phyloP scores from a whole-genome alignment of 2,888 invertebrate species.

The Pachydiplax longipennis region DNA sequence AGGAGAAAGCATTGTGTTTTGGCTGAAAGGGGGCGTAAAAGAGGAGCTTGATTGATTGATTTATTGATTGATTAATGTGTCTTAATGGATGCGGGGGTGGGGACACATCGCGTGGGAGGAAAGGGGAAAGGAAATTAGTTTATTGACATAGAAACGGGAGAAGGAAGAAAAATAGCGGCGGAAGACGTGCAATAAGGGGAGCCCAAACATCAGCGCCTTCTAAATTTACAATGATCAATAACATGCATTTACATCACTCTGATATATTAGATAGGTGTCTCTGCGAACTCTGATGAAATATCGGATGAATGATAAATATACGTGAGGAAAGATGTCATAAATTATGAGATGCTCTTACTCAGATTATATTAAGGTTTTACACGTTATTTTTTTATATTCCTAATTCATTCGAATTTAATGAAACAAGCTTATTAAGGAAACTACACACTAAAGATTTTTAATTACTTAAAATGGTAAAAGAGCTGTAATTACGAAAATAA shows the following conservation, averaged over 20 bases:
- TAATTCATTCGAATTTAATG: too few relatives aligned
- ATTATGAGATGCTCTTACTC: too few relatives aligned
- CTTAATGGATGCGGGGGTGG: conserved; percentile 36
- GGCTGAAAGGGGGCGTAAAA: background rate
- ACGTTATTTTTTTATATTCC: too few relatives aligned
- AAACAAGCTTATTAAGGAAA: too few relatives aligned
- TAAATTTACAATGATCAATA: too few relatives aligned
- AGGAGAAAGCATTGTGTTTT: background rate
- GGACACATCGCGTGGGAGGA: background rate
- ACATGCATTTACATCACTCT: too few relatives aligned
- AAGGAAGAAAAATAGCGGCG: background rate
- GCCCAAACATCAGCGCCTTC: too few relatives aligned
- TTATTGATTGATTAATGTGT: conserved; percentile 44
- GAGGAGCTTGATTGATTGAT: conserved; percentile 44
- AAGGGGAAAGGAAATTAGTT: background rate
- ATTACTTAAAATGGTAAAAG: too few relatives aligned
- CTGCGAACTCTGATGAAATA: background rate
- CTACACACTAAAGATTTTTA: too few relatives aligned
- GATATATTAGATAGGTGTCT: conserved; percentile 4
- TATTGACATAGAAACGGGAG: background rate
- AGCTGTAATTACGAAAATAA: too few relatives aligned
- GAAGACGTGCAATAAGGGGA: background rate
- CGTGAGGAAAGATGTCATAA: too few relatives aligned
- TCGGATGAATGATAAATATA: background rate
- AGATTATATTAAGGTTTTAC: too few relatives aligned